Base-by-base conservation (phyloP, 2,113 vertebrate species). In the Pogona vitticeps region DNA sequence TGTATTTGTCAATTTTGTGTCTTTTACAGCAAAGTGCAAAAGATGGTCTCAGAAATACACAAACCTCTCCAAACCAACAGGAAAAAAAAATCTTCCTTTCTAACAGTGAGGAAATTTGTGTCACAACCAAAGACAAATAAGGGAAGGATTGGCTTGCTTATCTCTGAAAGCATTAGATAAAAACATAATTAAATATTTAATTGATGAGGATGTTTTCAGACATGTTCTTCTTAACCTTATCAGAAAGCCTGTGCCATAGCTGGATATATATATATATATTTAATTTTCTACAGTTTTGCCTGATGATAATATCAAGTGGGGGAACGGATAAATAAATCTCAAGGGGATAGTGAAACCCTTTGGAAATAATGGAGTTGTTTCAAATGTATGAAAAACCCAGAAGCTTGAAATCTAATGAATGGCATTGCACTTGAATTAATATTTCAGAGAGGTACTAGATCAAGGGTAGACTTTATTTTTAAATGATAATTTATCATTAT, bases 371-470 rank as follows among this genome's bases (percentile, higher is more conserved):
- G 61, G 31, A 2, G 56, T 3, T 1, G 36, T 1, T 14, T 0
- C 0, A 38, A 80, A 82, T 28, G 5, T 1, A 76, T 38, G 21
- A 76, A 80, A 15, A 58, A 89, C 38, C 86, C 42, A 88, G 26
- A 80, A 40, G 10, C 67, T 12, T 84, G 83, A 52, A 31, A 59
- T 21, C 79, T 87, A 87, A 87, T 82, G 58, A 90, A 71, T 40
- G 6, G 8, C 83, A 6, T 3, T 70, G 13, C 28, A 79, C 81
- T 31, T 82, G 38, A 18, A 40, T 85, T 76, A 85, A 1, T 61
- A 80, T 89, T 87, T 92, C 36, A 84, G 2, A 42, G 0, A 33
- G 26, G 0, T 0, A 3, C 4, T 71, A 1, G 79, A 80, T 83
- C 40, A 63, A 71, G n/a, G 2, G 36, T 38, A 80, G 76, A 38